A percentile compares a stretch with the other conserved stretches of the same genome.
phyloP scores from a whole-genome alignment of 2,797 vertebrate species.

The Melanotaenia maccullochi region DNA sequence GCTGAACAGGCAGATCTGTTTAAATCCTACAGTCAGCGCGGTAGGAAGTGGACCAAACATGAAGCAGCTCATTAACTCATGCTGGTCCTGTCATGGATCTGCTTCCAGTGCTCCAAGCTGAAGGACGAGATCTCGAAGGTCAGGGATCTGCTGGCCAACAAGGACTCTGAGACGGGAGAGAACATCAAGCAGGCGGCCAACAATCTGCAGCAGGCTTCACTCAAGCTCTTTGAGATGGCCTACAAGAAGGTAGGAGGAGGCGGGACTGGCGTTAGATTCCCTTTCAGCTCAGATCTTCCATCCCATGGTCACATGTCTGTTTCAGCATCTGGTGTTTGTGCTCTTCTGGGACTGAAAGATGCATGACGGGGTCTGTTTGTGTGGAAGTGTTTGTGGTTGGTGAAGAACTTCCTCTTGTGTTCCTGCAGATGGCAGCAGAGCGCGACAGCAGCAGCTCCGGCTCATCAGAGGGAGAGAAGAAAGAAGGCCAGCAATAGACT shows the following conservation, averaged over 20 bases:
- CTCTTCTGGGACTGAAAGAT: no score
- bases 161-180: slow-evolving; percentile 95
- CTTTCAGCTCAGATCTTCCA: no score
- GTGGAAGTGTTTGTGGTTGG: not conserved
- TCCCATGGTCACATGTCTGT: no score
- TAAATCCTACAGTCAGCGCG: no score
- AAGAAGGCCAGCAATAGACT: slow-evolving; percentile 91
- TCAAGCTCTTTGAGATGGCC: slow-evolving; percentile 98
- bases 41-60: no score
- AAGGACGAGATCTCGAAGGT: slow-evolving; percentile 95
- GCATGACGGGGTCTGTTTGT: not conserved
- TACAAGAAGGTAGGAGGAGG: slow-evolving; percentile 93
- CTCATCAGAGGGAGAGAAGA: slow-evolving; percentile 89
- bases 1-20: no score
- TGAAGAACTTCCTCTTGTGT: not conserved
- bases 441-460: slow-evolving; percentile 61
- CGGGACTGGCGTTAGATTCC: no score
- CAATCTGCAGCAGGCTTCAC: slow-evolving; percentile 93
- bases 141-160: slow-evolving; percentile 90
- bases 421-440: slow-evolving; percentile 93
- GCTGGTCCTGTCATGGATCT: not conserved
- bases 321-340: no score
- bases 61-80: no score
- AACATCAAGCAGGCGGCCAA: slow-evolving; percentile 94
- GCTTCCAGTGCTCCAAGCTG: slow-evolving; percentile 91